Base-by-base conservation (phyloP, 2,888 invertebrate genomes). In the Eilema depressum region DNA sequence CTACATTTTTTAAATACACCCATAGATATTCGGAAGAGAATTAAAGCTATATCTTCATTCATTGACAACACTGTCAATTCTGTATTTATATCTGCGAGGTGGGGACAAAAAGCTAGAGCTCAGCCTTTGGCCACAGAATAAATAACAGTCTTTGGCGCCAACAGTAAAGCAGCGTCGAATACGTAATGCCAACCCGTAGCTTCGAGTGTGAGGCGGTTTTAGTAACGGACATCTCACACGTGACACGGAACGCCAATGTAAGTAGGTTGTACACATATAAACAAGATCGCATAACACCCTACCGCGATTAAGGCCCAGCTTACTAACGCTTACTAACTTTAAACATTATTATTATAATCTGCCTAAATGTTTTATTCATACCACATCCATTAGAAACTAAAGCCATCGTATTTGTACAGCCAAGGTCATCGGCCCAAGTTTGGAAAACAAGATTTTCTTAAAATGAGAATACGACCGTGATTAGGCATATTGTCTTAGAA, bases 141-240 rank as follows among this genome's bases (percentile, higher is more conserved):
- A 37, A 37, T 37, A 37, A 37, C 8, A 33, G 83, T 76, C 71
- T 71, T 71, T 71, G 74, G 70, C 73, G 76, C 76, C 71, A 69
- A 75, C 71, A 66, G 70, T 66, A 73, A 70, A 75, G 74, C 61
- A 61, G 76, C 63, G 37, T 66, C 70, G 83, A 83, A 82, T 82
- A 83, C 82, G 57, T 79, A 82, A 83, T 83, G 78, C 68, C 72
- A 67, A 62, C 65, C 63, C 74, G 72, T 79, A 79, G 80, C 80
- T 76, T 66, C n/a, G 69, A 71, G 75, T 74, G 75, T 64, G 74
- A 80, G 72, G 76, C 73, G 74, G 80, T 83, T 82, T 78, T 70
- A 76, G 63, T 81, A 79, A 80, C 83, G 83, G 80, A 83, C 78
- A 84, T 73, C 56, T 74, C 66, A 80, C 79, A 79, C 84, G 84